Evolutionary conservation across 2,113 vertebrate species (phyloP).

Genomic region (Argyrosomus japonicus): DNA sequence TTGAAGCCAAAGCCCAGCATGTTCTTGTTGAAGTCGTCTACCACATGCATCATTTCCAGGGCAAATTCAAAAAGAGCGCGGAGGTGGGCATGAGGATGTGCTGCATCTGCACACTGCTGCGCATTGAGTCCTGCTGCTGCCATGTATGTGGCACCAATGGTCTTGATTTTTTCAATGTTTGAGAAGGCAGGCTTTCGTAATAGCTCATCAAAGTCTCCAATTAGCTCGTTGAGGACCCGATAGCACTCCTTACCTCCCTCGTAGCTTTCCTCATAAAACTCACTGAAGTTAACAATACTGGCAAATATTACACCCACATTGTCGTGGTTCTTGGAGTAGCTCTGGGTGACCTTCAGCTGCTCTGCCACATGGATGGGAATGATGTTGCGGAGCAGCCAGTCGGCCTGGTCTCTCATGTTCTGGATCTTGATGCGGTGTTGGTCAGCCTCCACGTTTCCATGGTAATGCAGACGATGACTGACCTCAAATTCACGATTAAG

Average conservation of each 20-base stretch:
- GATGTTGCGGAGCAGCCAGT: constrained; percentile 97
- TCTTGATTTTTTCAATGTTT: constrained; percentile 98
- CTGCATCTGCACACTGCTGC: constrained; percentile 89
- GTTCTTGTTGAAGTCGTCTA: constrained; percentile 99
- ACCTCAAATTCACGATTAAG: constrained; percentile 98
- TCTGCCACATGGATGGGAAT: constrained; percentile 98
- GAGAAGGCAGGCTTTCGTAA: constrained; percentile 88
- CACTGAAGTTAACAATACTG: constrained; percentile 98
- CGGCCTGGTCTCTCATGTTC: constrained; percentile 97
- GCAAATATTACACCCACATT: constrained; percentile 96
- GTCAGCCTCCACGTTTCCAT: constrained; percentile 95
- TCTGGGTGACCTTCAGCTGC: constrained; percentile 98
- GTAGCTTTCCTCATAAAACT: constrained; percentile 99
- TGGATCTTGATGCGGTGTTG: constrained; percentile 98
- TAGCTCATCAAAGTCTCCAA: constrained; percentile 97
- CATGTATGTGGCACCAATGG: constrained; percentile 99
- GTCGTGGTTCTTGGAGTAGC: constrained; percentile 99
- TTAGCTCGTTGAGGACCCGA: constrained; percentile 96
- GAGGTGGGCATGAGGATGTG: constrained; percentile 91
- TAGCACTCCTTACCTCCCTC: constrained; percentile 99
- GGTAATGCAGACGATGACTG: constrained; percentile 97
- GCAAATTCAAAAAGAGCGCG: constrained; percentile 96
- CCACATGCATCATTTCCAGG: constrained; percentile 97
- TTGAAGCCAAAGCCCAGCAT: constrained; percentile 99
- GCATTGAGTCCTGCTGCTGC: constrained; percentile 93